Base-by-base conservation (phyloP, 2,113 vertebrate species). In the Crotophaga sulcirostris region DNA sequence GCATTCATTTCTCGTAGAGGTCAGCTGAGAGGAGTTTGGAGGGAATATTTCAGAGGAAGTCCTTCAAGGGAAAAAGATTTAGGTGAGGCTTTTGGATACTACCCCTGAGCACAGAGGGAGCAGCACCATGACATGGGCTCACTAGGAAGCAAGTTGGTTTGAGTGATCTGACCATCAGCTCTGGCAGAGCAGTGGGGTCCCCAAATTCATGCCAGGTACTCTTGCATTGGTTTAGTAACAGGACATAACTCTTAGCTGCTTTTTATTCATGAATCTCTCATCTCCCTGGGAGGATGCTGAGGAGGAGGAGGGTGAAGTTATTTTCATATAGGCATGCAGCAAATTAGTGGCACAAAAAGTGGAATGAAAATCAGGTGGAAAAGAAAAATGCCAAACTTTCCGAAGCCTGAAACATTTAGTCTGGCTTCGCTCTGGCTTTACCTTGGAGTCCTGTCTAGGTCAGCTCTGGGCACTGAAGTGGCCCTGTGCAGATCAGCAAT, bases 1-100 rank as follows among this genome's bases (percentile, higher is more conserved):
- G 64, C 96, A 99, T 99, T 99, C 99, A 99, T 38, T 96, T 97
- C 21, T 98, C 94, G 33, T 98, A 99, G 69, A 98, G 98, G 31
- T 99, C 98, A 6, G 97, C 97, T 9, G 97, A 98, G 56, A 99
- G 97, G 28, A 99, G 98, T 87, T 99, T 99, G 78, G 97, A 97
- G 8, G 99, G 99, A 93, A 99, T 99, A 10, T 99, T 98, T 83
- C 98, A 97, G 58, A 99, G 98, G 90, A 99, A 99, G 90, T 98
- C 98, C 99, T 99, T n/a, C n/a, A n/a, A n/a, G n/a, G 97, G 47
- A 96, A 96, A 54, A 10, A 76, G 31, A 45, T 51, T 31, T 8
- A 3, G 15, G 47, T 96, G 42, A 89, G 64, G 16, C 20, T 68
- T n/a, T 28, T 86, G 56, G 26, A 70, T 51, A 40, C 13, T 58